Conservation (phyloP, 1,140 invertebrate species). For the Procambarus clarkii region DNA sequence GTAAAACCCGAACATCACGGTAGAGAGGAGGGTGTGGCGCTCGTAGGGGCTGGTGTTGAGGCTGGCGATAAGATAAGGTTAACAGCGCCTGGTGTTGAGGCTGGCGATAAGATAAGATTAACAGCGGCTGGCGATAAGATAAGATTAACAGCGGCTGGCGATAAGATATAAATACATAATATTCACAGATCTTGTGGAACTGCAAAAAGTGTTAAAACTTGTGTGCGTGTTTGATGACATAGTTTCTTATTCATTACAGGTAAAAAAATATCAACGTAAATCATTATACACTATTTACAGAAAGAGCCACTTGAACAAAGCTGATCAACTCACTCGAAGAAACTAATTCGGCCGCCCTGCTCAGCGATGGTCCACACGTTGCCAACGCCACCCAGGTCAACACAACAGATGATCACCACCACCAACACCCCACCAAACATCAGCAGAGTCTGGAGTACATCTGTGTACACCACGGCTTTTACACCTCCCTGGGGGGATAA, state of each 20-base stretch:
- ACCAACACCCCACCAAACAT: conserved; percentile 43
- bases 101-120: no score
- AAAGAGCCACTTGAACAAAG: no score
- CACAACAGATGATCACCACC: conserved; percentile 42
- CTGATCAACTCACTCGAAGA: conserved; percentile 28
- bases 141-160: no score
- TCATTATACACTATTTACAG: no score
- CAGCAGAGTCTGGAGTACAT: conserved; percentile 37
- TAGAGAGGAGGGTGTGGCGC: conserved; percentile 28
- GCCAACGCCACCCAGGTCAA: conserved; percentile 34
- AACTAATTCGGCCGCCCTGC: conserved; percentile 25
- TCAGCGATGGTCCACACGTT: conserved; percentile 22
- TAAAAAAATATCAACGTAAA: no score
- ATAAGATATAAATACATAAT: no score
- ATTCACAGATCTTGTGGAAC: no score
- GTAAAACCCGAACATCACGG: conserved; percentile 18
- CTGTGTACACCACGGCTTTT: conserved; percentile 52
- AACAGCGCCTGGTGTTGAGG: no score
- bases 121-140: no score
- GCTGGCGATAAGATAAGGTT: background rate
- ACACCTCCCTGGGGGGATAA: conserved; percentile 28
- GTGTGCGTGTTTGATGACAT: no score
- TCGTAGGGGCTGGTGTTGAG: conserved; percentile 31
- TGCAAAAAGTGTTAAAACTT: no score
- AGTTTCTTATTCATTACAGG: no score